Conservation (phyloP, 2,888 invertebrate species). For the Sepioteuthis lessoniana region DNA sequence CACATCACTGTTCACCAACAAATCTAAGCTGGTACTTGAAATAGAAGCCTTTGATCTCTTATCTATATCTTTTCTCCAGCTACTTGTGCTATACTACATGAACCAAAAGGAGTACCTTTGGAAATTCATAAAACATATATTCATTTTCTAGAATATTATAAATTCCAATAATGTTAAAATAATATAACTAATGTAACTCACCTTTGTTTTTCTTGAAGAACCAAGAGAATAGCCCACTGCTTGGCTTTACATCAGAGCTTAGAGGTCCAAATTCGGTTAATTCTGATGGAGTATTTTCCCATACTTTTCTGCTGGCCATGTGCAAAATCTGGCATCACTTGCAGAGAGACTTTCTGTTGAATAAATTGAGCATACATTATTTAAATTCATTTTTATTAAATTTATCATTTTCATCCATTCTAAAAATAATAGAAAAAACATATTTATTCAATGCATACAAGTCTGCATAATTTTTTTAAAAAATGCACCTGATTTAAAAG, state of each 20-base stretch:
- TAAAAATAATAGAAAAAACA: neutral
- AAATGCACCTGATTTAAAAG: too few species aligned
- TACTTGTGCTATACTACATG: too few species aligned
- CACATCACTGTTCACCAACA: too few species aligned
- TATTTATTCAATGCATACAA: neutral
- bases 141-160: neutral
- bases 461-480: neutral
- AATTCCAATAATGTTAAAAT: neutral
- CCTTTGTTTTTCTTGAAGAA: slow-evolving; percentile 80
- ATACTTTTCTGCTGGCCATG: slow-evolving; percentile 55
- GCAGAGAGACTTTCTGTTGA: neutral
- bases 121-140: neutral
- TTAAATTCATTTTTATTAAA: neutral
- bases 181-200: slow-evolving; percentile 70
- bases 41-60: too few species aligned
- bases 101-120: neutral
- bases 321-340: slow-evolving; percentile 46
- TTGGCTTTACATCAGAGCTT: slow-evolving; percentile 84
- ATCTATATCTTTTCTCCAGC: too few species aligned
- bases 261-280: slow-evolving; percentile 87
- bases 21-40: too few species aligned
- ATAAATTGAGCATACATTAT: neutral
- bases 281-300: slow-evolving; percentile 72
- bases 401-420: neutral
- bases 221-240: slow-evolving; percentile 82